Conservation (phyloP, 2,888 invertebrate genomes). For the Odontomyia ornata region DNA sequence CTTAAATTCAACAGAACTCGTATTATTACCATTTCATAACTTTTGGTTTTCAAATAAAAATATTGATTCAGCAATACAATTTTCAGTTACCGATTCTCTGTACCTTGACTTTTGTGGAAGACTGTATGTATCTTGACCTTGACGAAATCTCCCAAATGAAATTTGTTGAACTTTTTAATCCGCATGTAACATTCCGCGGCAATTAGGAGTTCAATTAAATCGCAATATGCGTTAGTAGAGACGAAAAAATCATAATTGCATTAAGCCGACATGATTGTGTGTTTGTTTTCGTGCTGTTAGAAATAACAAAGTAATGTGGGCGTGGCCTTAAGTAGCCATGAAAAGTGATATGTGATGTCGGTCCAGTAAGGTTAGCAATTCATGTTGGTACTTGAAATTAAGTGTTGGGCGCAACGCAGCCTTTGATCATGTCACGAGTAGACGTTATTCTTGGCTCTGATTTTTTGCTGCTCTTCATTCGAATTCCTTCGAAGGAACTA, state of each 20-base stretch:
- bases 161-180: neutral
- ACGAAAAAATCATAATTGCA: neutral
- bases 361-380: neutral
- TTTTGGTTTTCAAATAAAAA: no score
- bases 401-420: neutral
- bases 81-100: no score
- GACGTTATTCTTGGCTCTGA: neutral
- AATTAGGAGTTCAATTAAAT: constrained; percentile 17
- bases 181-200: constrained; percentile 8
- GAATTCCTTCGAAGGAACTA: no score
- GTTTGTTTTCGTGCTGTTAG: neutral
- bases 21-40: no score
- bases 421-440: neutral
- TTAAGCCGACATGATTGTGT: neutral
- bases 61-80: no score
- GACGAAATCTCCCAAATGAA: neutral
- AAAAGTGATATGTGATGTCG: neutral
- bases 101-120: no score
- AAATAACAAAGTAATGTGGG: neutral
- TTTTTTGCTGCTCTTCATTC: no score
- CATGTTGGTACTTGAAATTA: neutral
- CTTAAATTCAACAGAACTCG: no score
- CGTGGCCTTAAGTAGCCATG: constrained; percentile 1
- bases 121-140: neutral
- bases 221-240: neutral